Evolutionary conservation across 2,113 vertebrate species (phyloP).

Genomic region (Podocnemis expansa): DNA sequence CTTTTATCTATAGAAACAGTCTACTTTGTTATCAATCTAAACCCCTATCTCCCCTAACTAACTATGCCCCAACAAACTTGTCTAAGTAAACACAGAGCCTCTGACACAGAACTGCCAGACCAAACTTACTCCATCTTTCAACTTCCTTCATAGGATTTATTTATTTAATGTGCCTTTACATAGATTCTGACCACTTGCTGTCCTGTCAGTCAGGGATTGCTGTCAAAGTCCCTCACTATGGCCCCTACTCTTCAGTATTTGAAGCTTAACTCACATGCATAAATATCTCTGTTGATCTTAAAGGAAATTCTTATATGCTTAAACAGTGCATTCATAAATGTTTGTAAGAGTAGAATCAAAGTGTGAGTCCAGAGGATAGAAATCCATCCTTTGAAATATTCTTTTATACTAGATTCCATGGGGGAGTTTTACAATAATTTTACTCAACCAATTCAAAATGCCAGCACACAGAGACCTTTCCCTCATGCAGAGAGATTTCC

Average conservation of each 20-base stretch:
- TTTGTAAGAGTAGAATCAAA: neutral
- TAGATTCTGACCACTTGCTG: neutral
- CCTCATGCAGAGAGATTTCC: neutral
- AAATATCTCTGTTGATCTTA: neutral
- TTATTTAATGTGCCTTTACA: neutral
- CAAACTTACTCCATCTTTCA: too few species aligned
- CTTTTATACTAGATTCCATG: neutral
- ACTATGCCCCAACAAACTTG: too few species aligned
- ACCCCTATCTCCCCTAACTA: too few species aligned
- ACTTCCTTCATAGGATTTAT: too few species aligned
- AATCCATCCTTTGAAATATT: neutral
- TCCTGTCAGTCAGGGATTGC: neutral
- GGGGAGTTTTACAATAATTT: neutral
- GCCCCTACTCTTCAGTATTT: neutral
- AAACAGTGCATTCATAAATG: neutral
- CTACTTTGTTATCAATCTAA: too few species aligned
- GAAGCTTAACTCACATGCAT: neutral
- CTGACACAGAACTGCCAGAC: too few species aligned
- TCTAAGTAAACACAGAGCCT: too few species aligned
- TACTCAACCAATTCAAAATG: neutral
- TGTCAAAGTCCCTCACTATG: neutral
- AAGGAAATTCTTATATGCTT: neutral
- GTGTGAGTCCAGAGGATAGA: neutral
- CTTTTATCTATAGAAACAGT: too few species aligned
- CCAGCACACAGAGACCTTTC: neutral